These are phyloP conservation scores for Sebastes vulpes DNA, from an alignment of 2,797 vertebrate genomes.

Conservation along the genomic window DNA sequence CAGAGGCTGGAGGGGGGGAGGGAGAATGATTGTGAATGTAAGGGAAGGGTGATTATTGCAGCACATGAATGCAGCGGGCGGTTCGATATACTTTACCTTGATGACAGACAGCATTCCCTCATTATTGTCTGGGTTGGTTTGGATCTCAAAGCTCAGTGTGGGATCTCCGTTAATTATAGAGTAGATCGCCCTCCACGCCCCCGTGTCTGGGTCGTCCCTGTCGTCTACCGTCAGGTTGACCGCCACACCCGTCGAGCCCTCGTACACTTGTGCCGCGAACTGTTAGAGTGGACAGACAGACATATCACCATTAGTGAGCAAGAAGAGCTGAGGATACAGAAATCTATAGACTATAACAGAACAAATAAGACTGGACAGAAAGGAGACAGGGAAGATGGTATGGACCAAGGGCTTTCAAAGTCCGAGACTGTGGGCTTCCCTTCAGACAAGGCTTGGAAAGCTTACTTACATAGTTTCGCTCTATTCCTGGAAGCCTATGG, in stretches of 20 bases:
- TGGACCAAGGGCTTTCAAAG: neutral
- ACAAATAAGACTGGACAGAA: neutral
- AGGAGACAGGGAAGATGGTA: neutral
- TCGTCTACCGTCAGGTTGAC: slow-evolving; percentile 96
- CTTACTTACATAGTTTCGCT: too few relatives aligned
- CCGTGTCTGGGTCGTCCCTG: slow-evolving; percentile 92
- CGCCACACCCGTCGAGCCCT: slow-evolving; percentile 92
- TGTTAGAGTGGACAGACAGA: slow-evolving; percentile 60
- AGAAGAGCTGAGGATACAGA: neutral
- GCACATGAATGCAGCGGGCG: neutral
- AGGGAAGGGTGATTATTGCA: neutral
- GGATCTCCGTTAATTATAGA: slow-evolving; percentile 96
- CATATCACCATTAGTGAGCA: neutral
- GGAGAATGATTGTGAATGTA: neutral
- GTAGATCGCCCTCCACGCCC: slow-evolving; percentile 93
- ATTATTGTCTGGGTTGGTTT: slow-evolving; percentile 95
- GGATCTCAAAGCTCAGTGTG: slow-evolving; percentile 93
- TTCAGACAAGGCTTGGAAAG: too few relatives aligned
- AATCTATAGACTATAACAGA: neutral
- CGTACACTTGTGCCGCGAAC: slow-evolving; percentile 95
- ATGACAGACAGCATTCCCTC: slow-evolving; percentile 97
- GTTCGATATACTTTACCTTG: slow-evolving; percentile 85
- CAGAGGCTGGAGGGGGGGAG: slow-evolving; percentile 85
- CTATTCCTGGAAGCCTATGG: too few relatives aligned
- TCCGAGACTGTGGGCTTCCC: too few relatives aligned